Percentiles rank a stretch among this genome's conserved stretches.
These are phyloP conservation scores for Heliconius himera DNA, from an alignment of 1,140 invertebrate genomes.

Conservation along the genomic window DNA sequence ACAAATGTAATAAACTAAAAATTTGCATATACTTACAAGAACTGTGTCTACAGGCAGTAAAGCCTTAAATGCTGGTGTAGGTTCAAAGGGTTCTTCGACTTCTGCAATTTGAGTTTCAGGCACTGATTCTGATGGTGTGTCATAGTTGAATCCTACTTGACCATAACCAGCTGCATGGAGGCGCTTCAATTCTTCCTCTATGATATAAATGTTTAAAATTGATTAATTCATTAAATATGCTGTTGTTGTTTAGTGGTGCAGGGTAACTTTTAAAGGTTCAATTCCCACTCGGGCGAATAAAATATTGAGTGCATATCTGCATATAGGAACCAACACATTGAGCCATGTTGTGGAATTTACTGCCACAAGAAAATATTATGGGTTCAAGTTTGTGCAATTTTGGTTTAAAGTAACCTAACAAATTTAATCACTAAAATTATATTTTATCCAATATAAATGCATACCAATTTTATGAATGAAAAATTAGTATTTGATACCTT, in stretches of 20 bases:
- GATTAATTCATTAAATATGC: neutral
- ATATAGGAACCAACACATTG: no score
- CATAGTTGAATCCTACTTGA: conserved; percentile 92
- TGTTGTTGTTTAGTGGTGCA: no score
- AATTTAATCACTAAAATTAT: no score
- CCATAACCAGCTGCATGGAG: conserved; percentile 89
- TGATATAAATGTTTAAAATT: conserved; percentile 37
- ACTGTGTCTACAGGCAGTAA: conserved; percentile 87
- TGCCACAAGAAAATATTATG: no score
- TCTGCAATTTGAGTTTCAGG: conserved; percentile 65
- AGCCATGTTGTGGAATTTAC: no score
- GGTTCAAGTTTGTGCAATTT: no score
- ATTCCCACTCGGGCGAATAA: no score
- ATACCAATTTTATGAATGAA: neutral
- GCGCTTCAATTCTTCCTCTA: conserved; percentile 95
- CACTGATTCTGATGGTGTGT: conserved; percentile 81
- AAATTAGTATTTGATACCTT: conserved; percentile 82
- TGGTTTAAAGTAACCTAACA: no score
- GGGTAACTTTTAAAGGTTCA: no score
- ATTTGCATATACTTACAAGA: conserved; percentile 83
- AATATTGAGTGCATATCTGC: no score
- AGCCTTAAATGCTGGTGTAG: conserved; percentile 85
- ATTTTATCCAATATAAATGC: no score
- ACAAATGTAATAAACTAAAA: neutral
- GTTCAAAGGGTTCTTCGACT: conserved; percentile 88